phyloP scores from a whole-genome alignment of 1,140 invertebrate genomes.

The Hermetia illucens region DNA sequence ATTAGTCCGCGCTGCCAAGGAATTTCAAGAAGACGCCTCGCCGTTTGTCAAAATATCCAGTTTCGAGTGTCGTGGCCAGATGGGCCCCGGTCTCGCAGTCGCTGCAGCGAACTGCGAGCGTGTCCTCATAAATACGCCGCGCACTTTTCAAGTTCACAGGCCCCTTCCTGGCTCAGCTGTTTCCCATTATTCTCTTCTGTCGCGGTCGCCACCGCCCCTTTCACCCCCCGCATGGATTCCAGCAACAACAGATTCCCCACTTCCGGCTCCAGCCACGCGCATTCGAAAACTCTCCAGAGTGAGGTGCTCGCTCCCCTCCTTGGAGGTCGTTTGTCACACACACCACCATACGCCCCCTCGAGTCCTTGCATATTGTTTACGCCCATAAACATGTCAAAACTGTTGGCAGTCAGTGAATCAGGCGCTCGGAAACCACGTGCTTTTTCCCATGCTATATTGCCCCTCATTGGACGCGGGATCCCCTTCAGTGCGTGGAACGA shows the following conservation, averaged over 20 bases:
- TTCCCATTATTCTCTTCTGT: too few species aligned
- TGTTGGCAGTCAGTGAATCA: slow-evolving; percentile 4
- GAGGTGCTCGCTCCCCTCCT: too few species aligned
- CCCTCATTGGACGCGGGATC: too few species aligned
- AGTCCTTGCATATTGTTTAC: slow-evolving; percentile 21
- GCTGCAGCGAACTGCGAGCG: background rate
- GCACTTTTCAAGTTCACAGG: background rate
- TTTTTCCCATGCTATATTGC: too few species aligned
- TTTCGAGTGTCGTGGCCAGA: background rate
- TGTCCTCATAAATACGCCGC: background rate
- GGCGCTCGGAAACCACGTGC: too few species aligned
- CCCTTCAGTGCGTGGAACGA: too few species aligned
- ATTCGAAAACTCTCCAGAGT: too few species aligned
- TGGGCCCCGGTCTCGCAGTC: background rate
- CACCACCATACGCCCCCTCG: slow-evolving; percentile 11
- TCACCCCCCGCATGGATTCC: too few species aligned
- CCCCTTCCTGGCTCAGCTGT: background rate
- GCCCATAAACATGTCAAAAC: slow-evolving; percentile 24
- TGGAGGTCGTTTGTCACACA: background rate
- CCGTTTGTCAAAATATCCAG: background rate
- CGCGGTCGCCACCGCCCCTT: too few species aligned
- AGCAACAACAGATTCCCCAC: too few species aligned
- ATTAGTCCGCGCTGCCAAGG: slow-evolving; percentile 19
- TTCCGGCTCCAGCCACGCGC: too few species aligned
- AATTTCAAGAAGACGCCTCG: background rate